Evolutionary conservation across 2,797 vertebrate genomes (phyloP), one percentile per base, ranked within the genome.

Genomic region (Delichon dasypus): DNA sequence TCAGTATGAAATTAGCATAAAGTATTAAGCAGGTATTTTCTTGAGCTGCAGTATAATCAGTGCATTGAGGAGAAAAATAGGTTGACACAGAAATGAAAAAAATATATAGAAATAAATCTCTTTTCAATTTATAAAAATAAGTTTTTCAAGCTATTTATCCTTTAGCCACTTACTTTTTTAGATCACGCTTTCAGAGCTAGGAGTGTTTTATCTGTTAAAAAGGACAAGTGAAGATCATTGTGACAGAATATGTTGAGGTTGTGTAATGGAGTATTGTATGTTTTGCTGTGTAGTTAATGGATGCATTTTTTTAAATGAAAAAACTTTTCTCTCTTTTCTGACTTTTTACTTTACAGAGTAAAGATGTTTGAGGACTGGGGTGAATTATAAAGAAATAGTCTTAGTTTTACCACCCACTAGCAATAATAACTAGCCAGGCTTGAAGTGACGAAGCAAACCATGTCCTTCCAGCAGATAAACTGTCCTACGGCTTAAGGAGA

Each of bases 1-100:
- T 67, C 89, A 78, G 88, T 72, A 67, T 67, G 82, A 97, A 96
- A 95, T 93, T 93, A 96, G 22, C 74, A 64, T 66, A 26, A 94
- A 92, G 72, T 87, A 66, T 96, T 93, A 92, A 96, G 85, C 48
- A 95, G 73, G 55, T 93, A 36, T 8, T 61, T 94, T 94, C 88
- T 96, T 84, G 93, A 89, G 58, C 23, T 85, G 42, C 53, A 78
- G 55, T 42, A 50, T 73, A 65, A 53, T 73, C 9, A 16, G 34
- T 76, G 34, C 26, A 54, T 23, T 76, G 64, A 75, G 71, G 42
- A 94, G 26, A 36, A 83, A 77, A 62, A 71, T 29, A 61, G 7
- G 9, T 29, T 92, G 81, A 68, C 66, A 79, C 26, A 93, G 75
- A 93, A 94, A 85, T 68, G 11, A 94, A 74, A 68, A 88, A 85